A percentile compares a stretch with the other conserved stretches of the same genome.
Conservation (phyloP, 2,888 invertebrate species). For the Trichogramma dendrolimi region DNA sequence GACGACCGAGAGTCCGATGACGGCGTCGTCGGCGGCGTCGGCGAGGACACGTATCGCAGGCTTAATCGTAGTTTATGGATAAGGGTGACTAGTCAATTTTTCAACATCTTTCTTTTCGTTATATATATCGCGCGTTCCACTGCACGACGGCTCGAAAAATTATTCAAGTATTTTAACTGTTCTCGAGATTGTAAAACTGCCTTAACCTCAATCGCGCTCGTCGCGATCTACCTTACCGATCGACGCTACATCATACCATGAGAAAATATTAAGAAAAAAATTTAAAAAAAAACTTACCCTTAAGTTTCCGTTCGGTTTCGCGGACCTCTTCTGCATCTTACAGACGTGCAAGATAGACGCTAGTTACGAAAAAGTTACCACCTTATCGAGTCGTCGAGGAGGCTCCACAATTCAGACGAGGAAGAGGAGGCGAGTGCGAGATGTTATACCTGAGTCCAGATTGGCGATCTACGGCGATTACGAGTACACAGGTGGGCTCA, state of each 20-base stretch:
- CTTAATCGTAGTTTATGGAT: conserved; percentile 45
- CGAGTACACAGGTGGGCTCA: conserved; percentile 55
- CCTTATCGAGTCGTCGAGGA: conserved; percentile 23
- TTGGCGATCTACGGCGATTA: conserved; percentile 60
- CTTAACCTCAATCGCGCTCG: too few species aligned
- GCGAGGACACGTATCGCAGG: conserved; percentile 43
- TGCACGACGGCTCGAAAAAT: neutral
- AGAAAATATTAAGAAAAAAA: too few species aligned
- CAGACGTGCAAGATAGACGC: conserved; percentile 38
- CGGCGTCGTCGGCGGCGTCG: conserved; percentile 45
- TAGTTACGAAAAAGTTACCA: conserved; percentile 38
- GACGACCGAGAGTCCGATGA: conserved; percentile 22
- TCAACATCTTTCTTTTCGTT: neutral
- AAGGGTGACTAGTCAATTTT: conserved; percentile 37
- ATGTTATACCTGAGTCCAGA: conserved; percentile 64
- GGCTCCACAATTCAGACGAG: neutral
- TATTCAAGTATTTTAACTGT: neutral
- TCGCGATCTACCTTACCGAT: too few species aligned
- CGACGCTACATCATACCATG: too few species aligned
- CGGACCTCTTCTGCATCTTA: neutral
- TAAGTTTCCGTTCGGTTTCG: neutral
- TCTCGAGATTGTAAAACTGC: neutral
- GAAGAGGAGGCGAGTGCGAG: conserved; percentile 55
- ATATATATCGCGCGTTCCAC: neutral
- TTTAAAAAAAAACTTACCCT: neutral